Evolutionary conservation across 2,888 invertebrate species (phyloP).

Genomic region (Drosophila atripex): DNA sequence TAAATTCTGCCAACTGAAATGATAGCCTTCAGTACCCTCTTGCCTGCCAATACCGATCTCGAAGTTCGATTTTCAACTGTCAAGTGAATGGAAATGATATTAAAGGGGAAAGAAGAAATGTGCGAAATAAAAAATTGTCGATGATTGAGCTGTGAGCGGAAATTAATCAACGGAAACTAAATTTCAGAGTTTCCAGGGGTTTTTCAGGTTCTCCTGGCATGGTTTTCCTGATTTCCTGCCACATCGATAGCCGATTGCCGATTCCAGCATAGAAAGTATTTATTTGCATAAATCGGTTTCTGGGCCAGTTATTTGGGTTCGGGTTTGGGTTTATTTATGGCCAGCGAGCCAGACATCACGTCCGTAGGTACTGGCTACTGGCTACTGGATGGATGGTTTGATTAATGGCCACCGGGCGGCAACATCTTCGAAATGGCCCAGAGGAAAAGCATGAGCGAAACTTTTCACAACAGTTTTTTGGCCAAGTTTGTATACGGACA

Average conservation of each 20-base stretch:
- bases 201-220: background rate
- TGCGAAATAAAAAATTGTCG: slow-evolving; percentile 63
- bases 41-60: slow-evolving; percentile 13
- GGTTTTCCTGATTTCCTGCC: slow-evolving; percentile 43
- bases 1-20: slow-evolving; percentile 58
- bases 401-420: slow-evolving; percentile 67
- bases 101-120: slow-evolving; percentile 32
- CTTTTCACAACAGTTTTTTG: slow-evolving; percentile 63
- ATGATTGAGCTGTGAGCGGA: slow-evolving; percentile 74
- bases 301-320: slow-evolving; percentile 11
- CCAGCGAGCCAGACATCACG: slow-evolving; percentile 64
- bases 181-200: slow-evolving; percentile 50
- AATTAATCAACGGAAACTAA: slow-evolving; percentile 79
- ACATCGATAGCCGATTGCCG: slow-evolving; percentile 30
- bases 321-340: slow-evolving; percentile 63
- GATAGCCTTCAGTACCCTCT: slow-evolving; percentile 25
- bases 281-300: slow-evolving; percentile 53
- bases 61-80: slow-evolving; percentile 31
- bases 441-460: slow-evolving; percentile 51
- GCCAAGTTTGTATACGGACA: slow-evolving; percentile 34
- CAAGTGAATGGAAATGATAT: slow-evolving; percentile 33
- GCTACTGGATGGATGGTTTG: slow-evolving; percentile 46
- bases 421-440: slow-evolving; percentile 60
- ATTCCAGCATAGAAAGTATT: slow-evolving; percentile 25
- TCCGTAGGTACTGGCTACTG: slow-evolving; percentile 17